Evolutionary conservation across 2,888 invertebrate species (phyloP).

Genomic region (Cerceris ruficornis): DNA sequence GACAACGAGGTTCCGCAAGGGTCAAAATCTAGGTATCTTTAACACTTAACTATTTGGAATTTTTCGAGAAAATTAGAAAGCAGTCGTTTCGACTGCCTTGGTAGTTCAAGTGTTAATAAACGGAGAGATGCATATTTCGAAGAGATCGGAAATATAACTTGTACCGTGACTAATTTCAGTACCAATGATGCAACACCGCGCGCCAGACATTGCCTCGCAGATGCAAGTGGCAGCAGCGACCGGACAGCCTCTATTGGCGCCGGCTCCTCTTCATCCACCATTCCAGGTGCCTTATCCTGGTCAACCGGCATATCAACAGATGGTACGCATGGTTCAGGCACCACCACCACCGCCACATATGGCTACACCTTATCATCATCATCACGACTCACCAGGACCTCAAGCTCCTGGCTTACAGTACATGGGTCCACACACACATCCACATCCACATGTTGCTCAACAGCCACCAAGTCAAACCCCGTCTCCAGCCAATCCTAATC

Average conservation of each 20-base stretch:
- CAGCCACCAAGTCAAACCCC: constrained; percentile 80
- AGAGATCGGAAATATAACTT: constrained; percentile 2
- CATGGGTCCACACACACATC: constrained; percentile 83
- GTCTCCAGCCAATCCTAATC: constrained; percentile 80
- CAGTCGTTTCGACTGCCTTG: too few species aligned
- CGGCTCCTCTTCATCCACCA: constrained; percentile 89
- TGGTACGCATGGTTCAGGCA: constrained; percentile 82
- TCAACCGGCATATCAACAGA: constrained; percentile 82
- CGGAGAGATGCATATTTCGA: not conserved
- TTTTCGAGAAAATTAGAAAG: too few species aligned
- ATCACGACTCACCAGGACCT: constrained; percentile 84
- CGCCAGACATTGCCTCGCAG: constrained; percentile 86
- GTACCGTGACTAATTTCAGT: constrained; percentile 69
- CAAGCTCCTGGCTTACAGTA: constrained; percentile 83
- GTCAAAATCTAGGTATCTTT: constrained; percentile 76
- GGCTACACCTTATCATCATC: constrained; percentile 79
- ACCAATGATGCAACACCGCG: constrained; percentile 81
- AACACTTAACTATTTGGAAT: too few species aligned
- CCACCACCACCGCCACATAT: constrained; percentile 77
- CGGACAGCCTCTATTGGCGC: constrained; percentile 92
- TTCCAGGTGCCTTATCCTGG: constrained; percentile 86
- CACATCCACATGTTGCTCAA: constrained; percentile 77
- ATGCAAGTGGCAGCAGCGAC: constrained; percentile 91
- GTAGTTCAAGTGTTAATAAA: too few species aligned
- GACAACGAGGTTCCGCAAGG: constrained; percentile 80